These are phyloP conservation scores for Dendropsophus ebraccatus DNA, from an alignment of 2,113 vertebrate species.

Conservation along the genomic window DNA sequence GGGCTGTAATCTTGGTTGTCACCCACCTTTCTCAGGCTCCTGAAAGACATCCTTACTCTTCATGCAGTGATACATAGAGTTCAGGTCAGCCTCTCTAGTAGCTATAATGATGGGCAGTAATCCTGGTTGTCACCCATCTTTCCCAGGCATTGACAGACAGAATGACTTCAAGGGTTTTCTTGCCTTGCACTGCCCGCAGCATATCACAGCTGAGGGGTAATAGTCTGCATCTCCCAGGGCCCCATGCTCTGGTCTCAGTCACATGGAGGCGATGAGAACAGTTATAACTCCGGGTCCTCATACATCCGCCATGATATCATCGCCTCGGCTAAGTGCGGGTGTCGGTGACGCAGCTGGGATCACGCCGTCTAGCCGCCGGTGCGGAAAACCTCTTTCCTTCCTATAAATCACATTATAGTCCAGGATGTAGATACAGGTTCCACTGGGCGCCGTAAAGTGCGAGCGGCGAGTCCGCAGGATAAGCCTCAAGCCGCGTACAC, in stretches of 20 bases:
- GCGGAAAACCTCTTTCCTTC: constrained; percentile 1
- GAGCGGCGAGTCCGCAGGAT: neutral
- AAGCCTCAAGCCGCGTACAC: neutral
- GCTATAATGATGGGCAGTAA: neutral
- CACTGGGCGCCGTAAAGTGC: constrained; percentile 30
- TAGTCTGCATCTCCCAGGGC: neutral
- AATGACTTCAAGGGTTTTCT: neutral
- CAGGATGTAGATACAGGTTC: constrained; percentile 36
- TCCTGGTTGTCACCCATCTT: too few species aligned
- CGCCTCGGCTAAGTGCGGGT: constrained; percentile 12
- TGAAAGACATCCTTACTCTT: too few species aligned
- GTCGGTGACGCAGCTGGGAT: constrained; percentile 18
- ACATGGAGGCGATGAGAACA: constrained; percentile 16
- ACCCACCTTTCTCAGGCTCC: too few species aligned
- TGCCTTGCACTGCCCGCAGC: neutral
- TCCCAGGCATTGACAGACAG: too few species aligned
- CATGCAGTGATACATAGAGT: neutral
- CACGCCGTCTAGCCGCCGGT: neutral
- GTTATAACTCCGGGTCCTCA: constrained; percentile 12
- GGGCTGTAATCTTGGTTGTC: too few species aligned
- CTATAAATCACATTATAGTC: constrained; percentile 26
- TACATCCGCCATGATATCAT: constrained; percentile 35
- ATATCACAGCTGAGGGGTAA: neutral
- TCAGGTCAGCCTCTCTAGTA: neutral
- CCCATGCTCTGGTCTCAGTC: neutral